Percentiles rank a stretch among this genome's conserved stretches.
phyloP scores from a whole-genome alignment of 2,113 vertebrate genomes.

The Dolichallabes microphthalmus region DNA sequence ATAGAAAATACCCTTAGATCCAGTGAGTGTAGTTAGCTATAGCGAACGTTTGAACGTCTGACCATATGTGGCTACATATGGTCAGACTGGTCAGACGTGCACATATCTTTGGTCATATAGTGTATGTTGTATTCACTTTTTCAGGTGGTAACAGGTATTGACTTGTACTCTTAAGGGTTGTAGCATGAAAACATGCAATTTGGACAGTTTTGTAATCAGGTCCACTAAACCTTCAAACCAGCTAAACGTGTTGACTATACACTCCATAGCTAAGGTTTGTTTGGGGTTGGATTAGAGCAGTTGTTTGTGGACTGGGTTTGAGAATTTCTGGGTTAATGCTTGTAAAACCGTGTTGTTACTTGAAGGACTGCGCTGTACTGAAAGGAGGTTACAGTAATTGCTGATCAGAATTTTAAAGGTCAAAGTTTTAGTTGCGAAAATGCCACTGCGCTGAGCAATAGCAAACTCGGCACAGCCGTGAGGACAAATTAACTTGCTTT shows the following conservation, averaged over 20 bases:
- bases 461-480: neutral
- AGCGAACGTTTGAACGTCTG: no score
- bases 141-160: neutral
- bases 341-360: neutral
- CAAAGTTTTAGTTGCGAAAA: neutral
- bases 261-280: neutral
- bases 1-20: neutral
- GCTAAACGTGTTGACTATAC: neutral
- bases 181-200: neutral
- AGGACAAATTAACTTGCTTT: conserved; percentile 7
- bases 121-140: neutral
- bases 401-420: conserved; percentile 12
- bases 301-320: neutral
- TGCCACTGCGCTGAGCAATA: neutral
- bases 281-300: neutral
- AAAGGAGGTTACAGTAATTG: neutral
- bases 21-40: neutral
- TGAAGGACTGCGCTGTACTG: neutral
- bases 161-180: neutral
- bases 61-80: neutral
- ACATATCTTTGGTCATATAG: neutral
- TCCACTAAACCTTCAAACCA: neutral
- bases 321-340: neutral
- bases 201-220: neutral
- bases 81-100: neutral